Conservation (phyloP, 2,113 vertebrate species). For the Neogobius melanostomus region DNA sequence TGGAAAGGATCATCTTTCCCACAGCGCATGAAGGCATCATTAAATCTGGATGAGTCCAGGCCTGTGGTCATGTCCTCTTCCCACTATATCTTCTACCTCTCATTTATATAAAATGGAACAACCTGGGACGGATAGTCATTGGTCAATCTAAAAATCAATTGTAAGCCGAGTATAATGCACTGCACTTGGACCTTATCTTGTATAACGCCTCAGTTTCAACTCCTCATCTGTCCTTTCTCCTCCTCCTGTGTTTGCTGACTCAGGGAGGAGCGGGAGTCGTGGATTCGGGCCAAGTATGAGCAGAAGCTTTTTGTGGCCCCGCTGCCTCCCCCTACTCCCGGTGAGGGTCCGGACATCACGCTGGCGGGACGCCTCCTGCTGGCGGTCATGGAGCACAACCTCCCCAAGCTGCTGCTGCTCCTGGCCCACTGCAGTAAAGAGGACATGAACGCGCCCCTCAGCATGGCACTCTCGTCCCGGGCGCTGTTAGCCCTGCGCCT, state of each 20-base stretch:
- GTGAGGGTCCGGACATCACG: constrained; percentile 73
- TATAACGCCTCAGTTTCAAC: not conserved
- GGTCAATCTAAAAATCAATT: not conserved
- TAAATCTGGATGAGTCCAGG: too few relatives aligned
- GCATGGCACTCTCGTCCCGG: constrained; percentile 57
- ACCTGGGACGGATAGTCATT: not conserved
- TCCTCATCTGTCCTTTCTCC: constrained; percentile 3
- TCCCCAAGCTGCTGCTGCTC: constrained; percentile 83
- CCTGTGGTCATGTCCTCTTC: not conserved
- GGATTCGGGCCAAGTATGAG: constrained; percentile 93
- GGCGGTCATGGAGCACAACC: constrained; percentile 84
- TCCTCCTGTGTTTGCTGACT: constrained; percentile 7
- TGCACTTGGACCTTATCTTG: not conserved
- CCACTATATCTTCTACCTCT: not conserved
- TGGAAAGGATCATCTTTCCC: too few relatives aligned
- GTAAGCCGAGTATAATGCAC: not conserved
- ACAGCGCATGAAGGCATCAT: too few relatives aligned
- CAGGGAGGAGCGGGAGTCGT: constrained; percentile 89
- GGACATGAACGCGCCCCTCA: constrained; percentile 78
- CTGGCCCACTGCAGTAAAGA: constrained; percentile 88
- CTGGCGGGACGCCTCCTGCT: constrained; percentile 81
- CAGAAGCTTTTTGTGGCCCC: constrained; percentile 89
- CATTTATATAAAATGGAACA: not conserved
- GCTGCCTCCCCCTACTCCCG: constrained; percentile 69
- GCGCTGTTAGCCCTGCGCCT: constrained; percentile 74